Base-by-base conservation (phyloP, 2,797 vertebrate species). In the Dromococcyx pavoninus region DNA sequence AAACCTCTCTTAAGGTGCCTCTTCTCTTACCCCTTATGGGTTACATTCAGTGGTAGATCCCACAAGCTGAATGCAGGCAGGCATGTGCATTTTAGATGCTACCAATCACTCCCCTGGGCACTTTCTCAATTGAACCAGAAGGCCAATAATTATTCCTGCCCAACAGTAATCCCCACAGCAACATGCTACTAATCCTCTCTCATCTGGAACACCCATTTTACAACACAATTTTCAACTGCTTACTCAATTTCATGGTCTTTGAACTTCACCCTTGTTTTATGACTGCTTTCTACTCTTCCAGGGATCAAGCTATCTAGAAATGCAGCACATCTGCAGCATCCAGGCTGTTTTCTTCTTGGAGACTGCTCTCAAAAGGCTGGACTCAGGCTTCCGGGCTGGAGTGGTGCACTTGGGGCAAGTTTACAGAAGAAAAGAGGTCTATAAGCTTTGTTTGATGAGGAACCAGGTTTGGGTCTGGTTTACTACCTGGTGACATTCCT, bases 171-270 rank as follows among this genome's bases (percentile, higher is more conserved):
- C 93, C 90, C 80, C 69, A 32, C 65, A 79, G 84, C 80, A 95
- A 94, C 72, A 74, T 87, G 91, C 83, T 89, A 94, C 94, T 96
- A 96, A 93, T 94, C 95, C 90, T 96, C 88, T 92, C 86, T 93
- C 75, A 87, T 97, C 95, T 91, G 88, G 93, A 97, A 95, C 89
- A 95, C 77, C 83, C 77, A 95, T 94, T 94, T n/a, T 94, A 87
- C 80, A 93, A 94, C 60, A 90, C 61, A 82, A 87, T 91, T 94
- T 96, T 94, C 88, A 72, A 93, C 46, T 77, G 83, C 88, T 94
- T 96, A 90, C 81, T 90, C 90, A 91, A 95, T 97, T 96, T 96
- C 91, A 95, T 85, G 95, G 95, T 94, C 78, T 94, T 91, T 91
- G 86, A 95, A 93, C 90, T 89, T 94, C 41, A 0, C 81, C 71